These are phyloP conservation scores for Poecilia wingei DNA, from an alignment of 2,797 vertebrate species.

Conservation along the genomic window DNA sequence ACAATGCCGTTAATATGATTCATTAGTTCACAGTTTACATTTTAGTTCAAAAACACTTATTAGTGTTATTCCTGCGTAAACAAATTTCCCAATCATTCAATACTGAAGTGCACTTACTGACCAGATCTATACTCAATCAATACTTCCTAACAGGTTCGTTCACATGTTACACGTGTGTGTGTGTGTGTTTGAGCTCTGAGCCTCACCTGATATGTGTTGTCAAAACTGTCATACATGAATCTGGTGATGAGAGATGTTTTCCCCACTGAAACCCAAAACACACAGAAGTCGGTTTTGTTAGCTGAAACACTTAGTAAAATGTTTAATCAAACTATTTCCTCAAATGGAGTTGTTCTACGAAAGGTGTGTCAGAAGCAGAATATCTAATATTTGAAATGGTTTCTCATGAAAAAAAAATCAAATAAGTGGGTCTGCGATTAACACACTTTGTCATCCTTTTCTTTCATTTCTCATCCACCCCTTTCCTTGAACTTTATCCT, in stretches of 20 bases:
- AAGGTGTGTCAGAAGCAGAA: background rate
- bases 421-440: background rate
- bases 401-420: background rate
- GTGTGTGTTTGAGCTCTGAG: background rate
- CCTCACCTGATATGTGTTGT: constrained; percentile 87
- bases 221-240: constrained; percentile 88
- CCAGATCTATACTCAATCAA: constrained; percentile 3
- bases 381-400: background rate
- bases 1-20: background rate
- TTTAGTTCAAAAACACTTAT: background rate
- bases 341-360: background rate
- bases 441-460: background rate
- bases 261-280: constrained; percentile 77
- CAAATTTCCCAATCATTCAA: background rate
- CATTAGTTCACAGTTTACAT: background rate
- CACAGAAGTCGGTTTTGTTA: constrained; percentile 22
- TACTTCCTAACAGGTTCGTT: background rate
- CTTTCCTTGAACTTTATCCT: background rate
- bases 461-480: background rate
- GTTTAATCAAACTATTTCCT: background rate
- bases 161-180: background rate
- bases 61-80: background rate
- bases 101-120: background rate
- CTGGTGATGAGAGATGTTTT: constrained; percentile 87
- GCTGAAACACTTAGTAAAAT: background rate